Percentiles rank a stretch among this genome's conserved stretches.
Evolutionary conservation across 2,113 vertebrate genomes (phyloP).

Genomic region (Oreochromis aureus): DNA sequence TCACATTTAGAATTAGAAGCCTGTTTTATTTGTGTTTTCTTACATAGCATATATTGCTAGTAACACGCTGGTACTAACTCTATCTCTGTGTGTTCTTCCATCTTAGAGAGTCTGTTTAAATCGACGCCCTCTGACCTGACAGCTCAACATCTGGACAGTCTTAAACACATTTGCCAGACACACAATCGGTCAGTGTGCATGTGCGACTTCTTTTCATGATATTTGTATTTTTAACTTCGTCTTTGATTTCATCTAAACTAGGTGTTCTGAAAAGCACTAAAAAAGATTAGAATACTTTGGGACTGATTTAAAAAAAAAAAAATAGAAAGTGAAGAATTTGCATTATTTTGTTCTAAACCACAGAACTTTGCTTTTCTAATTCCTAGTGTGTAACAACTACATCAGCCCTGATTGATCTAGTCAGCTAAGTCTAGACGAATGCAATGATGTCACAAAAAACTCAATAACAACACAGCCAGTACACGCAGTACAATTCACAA

Average conservation of each 20-base stretch:
- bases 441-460: background rate
- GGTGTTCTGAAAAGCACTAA: background rate
- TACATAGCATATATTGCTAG: background rate
- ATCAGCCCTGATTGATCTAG: background rate
- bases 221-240: background rate
- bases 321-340: background rate
- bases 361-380: background rate
- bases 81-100: background rate
- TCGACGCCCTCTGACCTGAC: slow-evolving; percentile 67
- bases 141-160: slow-evolving; percentile 78
- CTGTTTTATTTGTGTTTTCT: background rate
- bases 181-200: slow-evolving; percentile 83
- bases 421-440: background rate
- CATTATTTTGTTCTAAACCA: background rate
- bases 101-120: slow-evolving; percentile 80
- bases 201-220: background rate
- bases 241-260: background rate
- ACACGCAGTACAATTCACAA: background rate
- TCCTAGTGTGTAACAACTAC: background rate
- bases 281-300: background rate
- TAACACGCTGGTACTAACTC: background rate
- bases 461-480: background rate
- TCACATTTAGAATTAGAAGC: background rate
- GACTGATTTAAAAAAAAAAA: background rate
- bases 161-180: slow-evolving; percentile 84